Evolutionary conservation across 2,797 vertebrate species (phyloP).

Genomic region (Lagodon rhomboides): DNA sequence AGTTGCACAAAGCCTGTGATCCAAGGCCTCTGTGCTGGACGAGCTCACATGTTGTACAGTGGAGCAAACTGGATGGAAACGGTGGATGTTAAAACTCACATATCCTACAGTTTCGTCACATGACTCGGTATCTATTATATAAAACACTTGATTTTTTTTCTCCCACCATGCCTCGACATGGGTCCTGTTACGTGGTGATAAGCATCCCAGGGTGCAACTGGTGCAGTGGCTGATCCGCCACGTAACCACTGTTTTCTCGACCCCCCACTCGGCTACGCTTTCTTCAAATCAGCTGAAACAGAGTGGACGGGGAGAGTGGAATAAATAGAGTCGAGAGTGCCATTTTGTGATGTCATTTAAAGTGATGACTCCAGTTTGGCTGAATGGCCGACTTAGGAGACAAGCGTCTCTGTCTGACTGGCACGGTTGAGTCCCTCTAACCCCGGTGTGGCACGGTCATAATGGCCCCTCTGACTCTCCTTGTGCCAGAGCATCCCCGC

Average conservation of each 20-base stretch:
- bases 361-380: slow-evolving; percentile 45
- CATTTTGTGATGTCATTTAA: slow-evolving; percentile 55
- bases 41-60: slow-evolving; percentile 18
- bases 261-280: slow-evolving; percentile 31
- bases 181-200: slow-evolving; percentile 3
- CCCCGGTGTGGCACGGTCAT: slow-evolving; percentile 61
- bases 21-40: slow-evolving; percentile 53
- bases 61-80: slow-evolving; percentile 10
- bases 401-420: slow-evolving; percentile 36
- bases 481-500: slow-evolving; percentile 71
- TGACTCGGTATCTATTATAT: slow-evolving; percentile 2
- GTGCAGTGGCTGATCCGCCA: slow-evolving; percentile 40
- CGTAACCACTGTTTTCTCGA: slow-evolving; percentile 21
- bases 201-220: slow-evolving; percentile 31
- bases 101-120: slow-evolving; percentile 1
- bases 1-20: slow-evolving; percentile 58
- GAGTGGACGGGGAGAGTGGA: slow-evolving; percentile 17
- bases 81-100: slow-evolving; percentile 5
- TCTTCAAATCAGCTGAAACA: slow-evolving; percentile 48
- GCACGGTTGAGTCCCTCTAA: slow-evolving; percentile 44
- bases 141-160: not conserved
- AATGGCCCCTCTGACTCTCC: slow-evolving; percentile 71
- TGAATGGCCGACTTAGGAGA: slow-evolving; percentile 37
- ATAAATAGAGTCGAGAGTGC: slow-evolving; percentile 31
- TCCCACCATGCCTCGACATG: slow-evolving; percentile 5